Evolutionary conservation across 2,113 vertebrate species (phyloP).

Genomic region (Clarias batrachus): DNA sequence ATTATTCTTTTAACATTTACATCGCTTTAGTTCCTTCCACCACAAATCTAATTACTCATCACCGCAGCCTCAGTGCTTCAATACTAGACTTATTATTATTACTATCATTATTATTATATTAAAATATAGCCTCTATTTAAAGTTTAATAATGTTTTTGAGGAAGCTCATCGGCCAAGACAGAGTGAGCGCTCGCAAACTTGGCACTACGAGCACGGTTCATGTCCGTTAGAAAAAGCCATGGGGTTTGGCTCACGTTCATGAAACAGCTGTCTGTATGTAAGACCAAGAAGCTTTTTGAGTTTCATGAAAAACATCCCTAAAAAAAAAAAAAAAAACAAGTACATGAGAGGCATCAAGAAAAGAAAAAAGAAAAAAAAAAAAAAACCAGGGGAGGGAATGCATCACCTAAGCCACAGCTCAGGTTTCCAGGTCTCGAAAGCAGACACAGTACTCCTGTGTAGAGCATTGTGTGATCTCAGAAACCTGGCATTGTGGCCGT

Average conservation of each 20-base stretch:
- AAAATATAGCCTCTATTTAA: neutral
- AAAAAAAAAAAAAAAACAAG: neutral
- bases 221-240: neutral
- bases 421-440: conserved; percentile 39
- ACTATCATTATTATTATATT: neutral
- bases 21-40: neutral
- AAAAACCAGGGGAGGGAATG: neutral
- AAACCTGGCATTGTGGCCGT: conserved; percentile 39
- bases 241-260: neutral
- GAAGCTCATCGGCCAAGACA: neutral
- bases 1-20: conserved; percentile 4
- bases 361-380: neutral
- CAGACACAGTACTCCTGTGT: conserved; percentile 36
- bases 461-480: conserved; percentile 41
- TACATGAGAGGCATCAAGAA: neutral
- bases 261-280: neutral
- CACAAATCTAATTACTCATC: conserved; percentile 25
- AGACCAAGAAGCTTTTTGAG: neutral
- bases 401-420: conserved; percentile 1
- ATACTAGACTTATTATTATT: neutral
- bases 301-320: neutral
- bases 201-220: neutral
- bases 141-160: neutral
- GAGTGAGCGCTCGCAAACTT: neutral
- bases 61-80: neutral